These are phyloP conservation scores for Glaucomys volans DNA, from an alignment of 2,113 vertebrate species.

Conservation along the genomic window DNA sequence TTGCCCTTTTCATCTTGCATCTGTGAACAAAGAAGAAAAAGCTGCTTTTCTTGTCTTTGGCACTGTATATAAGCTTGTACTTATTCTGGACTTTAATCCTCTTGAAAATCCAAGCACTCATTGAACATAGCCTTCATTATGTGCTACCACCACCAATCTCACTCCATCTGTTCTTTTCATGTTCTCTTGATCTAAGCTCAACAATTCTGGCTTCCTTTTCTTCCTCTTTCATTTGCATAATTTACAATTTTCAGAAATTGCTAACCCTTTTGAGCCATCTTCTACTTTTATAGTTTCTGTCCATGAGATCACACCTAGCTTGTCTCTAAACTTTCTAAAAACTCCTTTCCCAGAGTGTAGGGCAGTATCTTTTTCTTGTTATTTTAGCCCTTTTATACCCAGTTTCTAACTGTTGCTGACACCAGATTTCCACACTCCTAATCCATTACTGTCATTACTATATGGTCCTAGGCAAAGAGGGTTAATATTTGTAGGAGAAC, in stretches of 20 bases:
- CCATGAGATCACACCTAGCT: background rate
- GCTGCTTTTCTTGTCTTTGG: background rate
- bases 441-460: background rate
- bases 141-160: background rate
- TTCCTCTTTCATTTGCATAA: background rate
- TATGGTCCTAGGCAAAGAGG: background rate
- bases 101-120: background rate
- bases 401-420: background rate
- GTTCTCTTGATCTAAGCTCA: background rate
- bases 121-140: slow-evolving; percentile 13
- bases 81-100: slow-evolving; percentile 19
- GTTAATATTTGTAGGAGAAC: background rate
- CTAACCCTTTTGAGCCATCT: background rate
- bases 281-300: background rate
- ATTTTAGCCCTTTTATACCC: background rate
- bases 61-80: background rate
- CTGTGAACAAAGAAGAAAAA: background rate
- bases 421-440: background rate
- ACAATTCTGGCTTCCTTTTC: background rate
- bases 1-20: background rate
- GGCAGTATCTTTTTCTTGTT: background rate
- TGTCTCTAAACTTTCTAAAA: background rate
- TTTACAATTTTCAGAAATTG: background rate
- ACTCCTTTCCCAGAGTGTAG: background rate
- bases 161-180: background rate